Conservation (phyloP, 2,888 invertebrate species). For the Drosophila lacicola region DNA sequence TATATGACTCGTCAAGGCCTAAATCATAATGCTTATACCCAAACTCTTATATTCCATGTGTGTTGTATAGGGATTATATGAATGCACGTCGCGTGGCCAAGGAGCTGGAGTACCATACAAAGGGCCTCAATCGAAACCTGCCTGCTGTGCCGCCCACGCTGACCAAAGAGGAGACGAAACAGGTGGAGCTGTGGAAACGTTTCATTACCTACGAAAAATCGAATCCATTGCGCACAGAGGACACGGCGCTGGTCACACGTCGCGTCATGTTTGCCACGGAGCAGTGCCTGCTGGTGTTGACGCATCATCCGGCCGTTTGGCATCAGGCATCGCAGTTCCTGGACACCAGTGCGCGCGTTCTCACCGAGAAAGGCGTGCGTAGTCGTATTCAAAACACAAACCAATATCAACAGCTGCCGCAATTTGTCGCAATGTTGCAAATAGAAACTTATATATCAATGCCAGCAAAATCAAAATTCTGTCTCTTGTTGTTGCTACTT, state of each 20-base stretch:
- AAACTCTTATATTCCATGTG: no score
- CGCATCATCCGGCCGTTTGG: slow-evolving; percentile 99
- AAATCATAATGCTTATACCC: not conserved
- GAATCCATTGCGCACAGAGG: slow-evolving; percentile 98
- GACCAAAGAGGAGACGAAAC: slow-evolving; percentile 95
- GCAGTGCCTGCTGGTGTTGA: slow-evolving; percentile 97
- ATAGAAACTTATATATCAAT: slow-evolving; percentile 51
- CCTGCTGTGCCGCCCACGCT: slow-evolving; percentile 98
- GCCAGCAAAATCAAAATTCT: slow-evolving; percentile 44
- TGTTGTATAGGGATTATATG: slow-evolving; percentile 94
- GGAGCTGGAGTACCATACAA: slow-evolving; percentile 96
- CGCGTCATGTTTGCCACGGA: slow-evolving; percentile 99
- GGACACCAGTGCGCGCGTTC: slow-evolving; percentile 96
- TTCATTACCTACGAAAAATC: slow-evolving; percentile 99
- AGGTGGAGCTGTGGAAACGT: slow-evolving; percentile 99
- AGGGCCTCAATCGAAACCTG: slow-evolving; percentile 97
- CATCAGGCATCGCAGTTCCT: slow-evolving; percentile 99
- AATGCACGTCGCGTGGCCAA: slow-evolving; percentile 98
- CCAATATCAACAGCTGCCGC: slow-evolving; percentile 16
- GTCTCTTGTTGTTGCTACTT: slow-evolving; percentile 59
- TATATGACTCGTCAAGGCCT: no score
- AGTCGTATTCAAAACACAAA: slow-evolving; percentile 45
- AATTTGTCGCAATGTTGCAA: slow-evolving; percentile 44
- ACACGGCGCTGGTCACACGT: slow-evolving; percentile 95
- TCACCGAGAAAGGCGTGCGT: slow-evolving; percentile 97